Evolutionary conservation across 2,797 vertebrate species (phyloP), one percentile per base, ranked within the genome.

Genomic region (Numenius phaeopus): DNA sequence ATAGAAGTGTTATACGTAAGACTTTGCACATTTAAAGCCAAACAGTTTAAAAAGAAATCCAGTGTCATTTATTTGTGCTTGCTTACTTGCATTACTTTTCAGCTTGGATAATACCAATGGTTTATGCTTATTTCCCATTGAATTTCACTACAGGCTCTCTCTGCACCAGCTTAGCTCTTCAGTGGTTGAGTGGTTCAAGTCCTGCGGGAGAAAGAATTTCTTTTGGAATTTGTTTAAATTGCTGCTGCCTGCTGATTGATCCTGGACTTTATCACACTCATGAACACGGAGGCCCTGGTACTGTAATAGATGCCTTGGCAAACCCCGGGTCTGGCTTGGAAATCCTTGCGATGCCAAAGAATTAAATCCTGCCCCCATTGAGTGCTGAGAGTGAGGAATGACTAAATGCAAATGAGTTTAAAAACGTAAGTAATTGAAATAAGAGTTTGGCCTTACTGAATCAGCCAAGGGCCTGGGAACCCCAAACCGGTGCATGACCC

Each of bases 61-160:
- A 71, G 20, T 17, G 18, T 62, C 8, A 37, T 88, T 94, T 84
- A 14, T 66, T 89, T 90, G 47, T 85, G 8, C 55, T 87, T 89
- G 21, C 73, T 94, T 87, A 44, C 77, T 95, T 77, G 78, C 67
- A 39, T 70, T 94, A 57, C 66, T 93, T 94, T 95, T 85, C 71
- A 94, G 83, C 87, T 92, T 85, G 67, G 80, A 29, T 64, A 91
- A 90, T 87, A 77, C 26, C 81, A 89, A 72, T 73, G 71, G 58
- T 87, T 94, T 95, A 90, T 85, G 62, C 80, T 89, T 94, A 80
- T 94, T 92, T 89, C 81, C 40, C n/a, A 37, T 40, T 64, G 70
- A 66, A 94, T 96, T 92, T 91, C 90, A 70, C 71, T 84, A 81
- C 71, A 89, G 86, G 78, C 59, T 95, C 80, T 30, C 42, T 87